Evolutionary conservation across 2,888 invertebrate species (phyloP).

Genomic region (Leptura quadrifasciata): DNA sequence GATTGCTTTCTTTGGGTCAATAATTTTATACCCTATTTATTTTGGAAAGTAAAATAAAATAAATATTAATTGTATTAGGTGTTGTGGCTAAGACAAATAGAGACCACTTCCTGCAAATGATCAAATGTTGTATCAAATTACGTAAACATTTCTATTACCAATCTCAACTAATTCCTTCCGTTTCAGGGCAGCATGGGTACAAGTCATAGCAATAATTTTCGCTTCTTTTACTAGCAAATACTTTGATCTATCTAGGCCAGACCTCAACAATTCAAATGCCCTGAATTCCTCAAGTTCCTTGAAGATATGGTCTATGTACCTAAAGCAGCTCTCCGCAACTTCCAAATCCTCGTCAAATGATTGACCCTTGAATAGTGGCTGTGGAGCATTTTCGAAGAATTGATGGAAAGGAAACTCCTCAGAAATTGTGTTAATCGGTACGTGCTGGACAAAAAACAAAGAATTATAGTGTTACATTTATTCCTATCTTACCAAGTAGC

Average conservation of each 20-base stretch:
- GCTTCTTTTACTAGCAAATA: conserved; percentile 98
- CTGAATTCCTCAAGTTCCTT: conserved; percentile 98
- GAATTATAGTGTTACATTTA: too few relatives aligned
- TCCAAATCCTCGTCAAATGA: conserved; percentile 89
- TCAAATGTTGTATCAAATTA: not conserved
- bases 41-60: too few relatives aligned
- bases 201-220: conserved; percentile 99
- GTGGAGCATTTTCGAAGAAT: conserved; percentile 95
- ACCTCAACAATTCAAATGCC: conserved; percentile 96
- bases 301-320: conserved; percentile 96
- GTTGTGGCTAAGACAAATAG: too few relatives aligned
- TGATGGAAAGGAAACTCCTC: conserved; percentile 94
- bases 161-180: conserved; percentile 96
- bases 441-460: conserved; percentile 19
- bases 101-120: not conserved
- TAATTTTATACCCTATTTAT: too few relatives aligned
- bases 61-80: too few relatives aligned
- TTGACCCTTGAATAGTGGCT: conserved; percentile 90
- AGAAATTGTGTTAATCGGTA: conserved; percentile 76
- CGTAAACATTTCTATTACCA: conserved; percentile 76
- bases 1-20: too few relatives aligned
- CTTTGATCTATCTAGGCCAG: conserved; percentile 96
- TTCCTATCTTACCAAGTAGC: too few relatives aligned
- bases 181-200: conserved; percentile 98
- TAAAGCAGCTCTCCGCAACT: conserved; percentile 94